Percentiles rank a stretch among this genome's conserved stretches.
phyloP scores from a whole-genome alignment of 2,888 invertebrate species.

The Thalpophila matura region DNA sequence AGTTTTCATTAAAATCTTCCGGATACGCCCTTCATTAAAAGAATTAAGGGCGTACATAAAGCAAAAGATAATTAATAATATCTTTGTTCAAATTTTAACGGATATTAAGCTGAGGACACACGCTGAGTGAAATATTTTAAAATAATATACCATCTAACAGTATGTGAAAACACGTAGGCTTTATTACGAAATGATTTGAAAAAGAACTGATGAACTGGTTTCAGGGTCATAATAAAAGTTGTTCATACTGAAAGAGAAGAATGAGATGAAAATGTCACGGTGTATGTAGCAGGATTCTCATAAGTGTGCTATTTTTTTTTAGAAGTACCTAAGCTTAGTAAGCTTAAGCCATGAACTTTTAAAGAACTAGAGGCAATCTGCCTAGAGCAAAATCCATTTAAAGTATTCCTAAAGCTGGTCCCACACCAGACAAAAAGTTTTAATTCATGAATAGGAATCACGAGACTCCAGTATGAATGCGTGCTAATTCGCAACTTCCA shows the following conservation, averaged over 20 bases:
- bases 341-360: too few species aligned
- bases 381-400: background rate
- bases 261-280: too few species aligned
- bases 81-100: conserved; percentile 20
- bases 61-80: conserved; percentile 21
- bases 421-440: conserved; percentile 2
- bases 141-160: background rate
- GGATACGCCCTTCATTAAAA: too few species aligned
- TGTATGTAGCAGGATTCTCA: too few species aligned
- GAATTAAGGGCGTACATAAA: conserved; percentile 36
- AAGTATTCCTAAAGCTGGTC: background rate
- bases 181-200: background rate
- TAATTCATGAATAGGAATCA: background rate
- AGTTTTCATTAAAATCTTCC: conserved; percentile 45
- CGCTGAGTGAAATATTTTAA: conserved; percentile 21
- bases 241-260: too few species aligned
- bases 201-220: too few species aligned
- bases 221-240: too few species aligned
- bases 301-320: too few species aligned
- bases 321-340: too few species aligned
- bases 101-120: conserved; percentile 24
- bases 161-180: background rate
- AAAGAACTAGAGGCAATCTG: too few species aligned
- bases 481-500: background rate
- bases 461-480: background rate